Evolutionary conservation across 2,113 vertebrate genomes (phyloP).

Genomic region (Sapajus apella): DNA sequence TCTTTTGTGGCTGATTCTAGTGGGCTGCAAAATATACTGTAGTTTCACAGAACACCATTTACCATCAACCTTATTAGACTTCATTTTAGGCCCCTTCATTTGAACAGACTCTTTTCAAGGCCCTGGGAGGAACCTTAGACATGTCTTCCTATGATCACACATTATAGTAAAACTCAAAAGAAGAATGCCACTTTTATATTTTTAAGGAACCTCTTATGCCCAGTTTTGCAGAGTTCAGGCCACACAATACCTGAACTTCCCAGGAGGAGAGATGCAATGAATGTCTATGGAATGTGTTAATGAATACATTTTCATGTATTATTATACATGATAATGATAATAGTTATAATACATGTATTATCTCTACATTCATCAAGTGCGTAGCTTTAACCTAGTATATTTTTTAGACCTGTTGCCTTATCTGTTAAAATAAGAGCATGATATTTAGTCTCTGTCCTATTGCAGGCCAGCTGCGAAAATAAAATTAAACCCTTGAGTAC

Average conservation of each 20-base stretch:
- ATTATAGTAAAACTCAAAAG: background rate
- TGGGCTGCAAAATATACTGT: background rate
- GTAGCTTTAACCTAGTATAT: background rate
- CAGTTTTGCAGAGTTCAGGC: background rate
- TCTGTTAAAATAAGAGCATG: conserved; percentile 6
- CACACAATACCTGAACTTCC: background rate
- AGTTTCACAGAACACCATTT: background rate
- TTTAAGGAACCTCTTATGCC: background rate
- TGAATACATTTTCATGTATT: conserved; percentile 9
- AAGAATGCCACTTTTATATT: background rate
- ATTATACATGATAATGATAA: background rate
- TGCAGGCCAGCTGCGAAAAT: background rate
- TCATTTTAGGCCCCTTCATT: background rate
- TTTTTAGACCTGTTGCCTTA: background rate
- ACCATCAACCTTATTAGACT: background rate
- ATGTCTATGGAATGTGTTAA: background rate
- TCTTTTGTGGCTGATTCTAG: background rate
- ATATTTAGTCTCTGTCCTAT: background rate
- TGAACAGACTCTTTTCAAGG: background rate
- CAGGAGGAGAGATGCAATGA: background rate
- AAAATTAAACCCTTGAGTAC: background rate
- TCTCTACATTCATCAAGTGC: background rate
- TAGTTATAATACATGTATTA: background rate
- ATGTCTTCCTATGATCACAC: background rate
- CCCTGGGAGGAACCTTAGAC: background rate